Evolutionary conservation across 2,797 vertebrate genomes (phyloP).

Genomic region (Chloroceryle amazona): DNA sequence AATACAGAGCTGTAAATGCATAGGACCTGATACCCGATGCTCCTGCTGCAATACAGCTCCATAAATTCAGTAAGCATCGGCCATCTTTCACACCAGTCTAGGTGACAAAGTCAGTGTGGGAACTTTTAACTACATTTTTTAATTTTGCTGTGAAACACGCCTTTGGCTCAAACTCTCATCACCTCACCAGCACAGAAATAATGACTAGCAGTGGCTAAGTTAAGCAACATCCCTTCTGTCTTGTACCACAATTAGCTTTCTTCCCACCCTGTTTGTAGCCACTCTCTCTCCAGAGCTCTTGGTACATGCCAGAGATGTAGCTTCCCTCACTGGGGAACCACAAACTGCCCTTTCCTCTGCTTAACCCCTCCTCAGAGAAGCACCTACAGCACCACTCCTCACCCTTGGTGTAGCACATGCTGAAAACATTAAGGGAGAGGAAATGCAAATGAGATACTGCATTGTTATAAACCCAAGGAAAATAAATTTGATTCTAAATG

Average conservation of each 20-base stretch:
- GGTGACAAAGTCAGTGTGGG: neutral
- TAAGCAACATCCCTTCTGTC: neutral
- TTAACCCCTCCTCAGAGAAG: neutral
- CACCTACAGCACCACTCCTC: neutral
- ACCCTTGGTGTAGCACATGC: neutral
- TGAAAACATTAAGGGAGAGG: neutral
- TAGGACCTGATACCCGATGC: neutral
- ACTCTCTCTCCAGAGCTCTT: neutral
- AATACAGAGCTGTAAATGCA: neutral
- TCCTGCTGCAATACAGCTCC: neutral
- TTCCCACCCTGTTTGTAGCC: neutral
- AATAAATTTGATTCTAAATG: slow-evolving; percentile 14
- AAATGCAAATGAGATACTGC: slow-evolving; percentile 22
- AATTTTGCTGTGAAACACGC: neutral
- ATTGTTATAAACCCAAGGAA: neutral
- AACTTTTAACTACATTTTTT: neutral
- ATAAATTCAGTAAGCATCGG: neutral
- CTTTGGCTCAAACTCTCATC: neutral
- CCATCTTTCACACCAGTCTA: neutral
- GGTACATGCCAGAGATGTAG: rapidly evolving
- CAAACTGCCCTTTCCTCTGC: neutral
- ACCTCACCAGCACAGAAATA: neutral
- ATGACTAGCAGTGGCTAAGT: neutral
- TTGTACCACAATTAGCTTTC: neutral
- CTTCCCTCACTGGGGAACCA: neutral